These are phyloP conservation scores for Mycteria americana DNA, from an alignment of 2,797 vertebrate genomes.

Conservation along the genomic window DNA sequence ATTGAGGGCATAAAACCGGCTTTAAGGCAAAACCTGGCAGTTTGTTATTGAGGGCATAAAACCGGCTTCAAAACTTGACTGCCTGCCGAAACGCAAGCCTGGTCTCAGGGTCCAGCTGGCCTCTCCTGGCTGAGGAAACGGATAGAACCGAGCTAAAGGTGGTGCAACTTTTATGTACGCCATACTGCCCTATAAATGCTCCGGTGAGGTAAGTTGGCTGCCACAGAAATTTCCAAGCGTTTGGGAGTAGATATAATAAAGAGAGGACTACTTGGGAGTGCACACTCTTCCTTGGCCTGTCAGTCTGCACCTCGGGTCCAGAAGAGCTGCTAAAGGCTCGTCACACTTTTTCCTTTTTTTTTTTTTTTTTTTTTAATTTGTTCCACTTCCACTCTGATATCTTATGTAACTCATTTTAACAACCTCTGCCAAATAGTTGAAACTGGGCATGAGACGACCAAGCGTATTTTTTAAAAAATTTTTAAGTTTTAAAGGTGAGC, in stretches of 20 bases:
- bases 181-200: accelerated
- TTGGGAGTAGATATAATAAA: accelerated
- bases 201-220: neutral
- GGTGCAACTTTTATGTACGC: accelerated
- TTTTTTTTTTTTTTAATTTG: too few species aligned
- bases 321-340: neutral
- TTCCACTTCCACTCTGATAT: neutral
- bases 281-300: accelerated
- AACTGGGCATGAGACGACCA: neutral
- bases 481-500: neutral
- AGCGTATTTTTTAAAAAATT: accelerated
- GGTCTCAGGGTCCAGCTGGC: accelerated
- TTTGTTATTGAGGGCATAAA: accelerated
- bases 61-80: too few species aligned
- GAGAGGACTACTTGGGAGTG: accelerated
- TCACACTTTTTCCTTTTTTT: too few species aligned
- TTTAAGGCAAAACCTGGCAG: neutral
- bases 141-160: accelerated
- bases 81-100: neutral
- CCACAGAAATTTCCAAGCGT: accelerated
- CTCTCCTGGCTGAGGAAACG: neutral
- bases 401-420: neutral
- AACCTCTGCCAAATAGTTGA: neutral
- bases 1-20: accelerated
- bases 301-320: accelerated